Conservation (phyloP, 2,797 vertebrate species). For the Zenarchopterus dispar region DNA sequence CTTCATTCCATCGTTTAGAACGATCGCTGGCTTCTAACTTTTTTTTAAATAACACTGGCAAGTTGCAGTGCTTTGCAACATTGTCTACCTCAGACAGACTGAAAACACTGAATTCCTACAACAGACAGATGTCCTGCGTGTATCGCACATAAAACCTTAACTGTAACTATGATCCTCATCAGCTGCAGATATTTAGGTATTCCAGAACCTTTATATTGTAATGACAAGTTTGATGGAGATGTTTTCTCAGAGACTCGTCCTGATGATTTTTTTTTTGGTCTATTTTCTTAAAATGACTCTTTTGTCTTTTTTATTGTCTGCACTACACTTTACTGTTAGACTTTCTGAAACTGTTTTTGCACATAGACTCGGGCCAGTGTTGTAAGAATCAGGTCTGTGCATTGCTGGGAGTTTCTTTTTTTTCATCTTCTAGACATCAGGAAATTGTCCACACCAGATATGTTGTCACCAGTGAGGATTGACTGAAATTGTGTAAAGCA, state of each 20-base stretch:
- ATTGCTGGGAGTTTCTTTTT: too few species aligned
- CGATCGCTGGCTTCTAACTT: slow-evolving; percentile 62
- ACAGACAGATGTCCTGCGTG: neutral
- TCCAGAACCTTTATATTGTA: neutral
- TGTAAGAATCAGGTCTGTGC: too few species aligned
- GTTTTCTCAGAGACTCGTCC: too few species aligned
- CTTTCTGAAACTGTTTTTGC: too few species aligned
- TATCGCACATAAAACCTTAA: neutral
- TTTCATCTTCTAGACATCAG: too few species aligned
- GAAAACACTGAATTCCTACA: slow-evolving; percentile 11
- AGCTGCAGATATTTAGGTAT: neutral
- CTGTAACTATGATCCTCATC: neutral
- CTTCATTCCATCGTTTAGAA: slow-evolving; percentile 67
- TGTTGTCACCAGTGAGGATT: too few species aligned
- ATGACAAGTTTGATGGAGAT: neutral
- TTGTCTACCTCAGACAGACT: slow-evolving; percentile 61
- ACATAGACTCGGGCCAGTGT: neutral
- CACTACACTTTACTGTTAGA: too few species aligned
- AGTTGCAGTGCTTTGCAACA: neutral
- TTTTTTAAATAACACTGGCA: neutral
- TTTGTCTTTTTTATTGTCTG: neutral
- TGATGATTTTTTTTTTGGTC: neutral
- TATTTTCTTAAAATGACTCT: neutral
- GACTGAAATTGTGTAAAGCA: too few species aligned
- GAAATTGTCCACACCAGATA: too few species aligned